Base-by-base conservation (phyloP, 2,888 invertebrate genomes). In the Pseudococcus jackbeardsleyi region DNA sequence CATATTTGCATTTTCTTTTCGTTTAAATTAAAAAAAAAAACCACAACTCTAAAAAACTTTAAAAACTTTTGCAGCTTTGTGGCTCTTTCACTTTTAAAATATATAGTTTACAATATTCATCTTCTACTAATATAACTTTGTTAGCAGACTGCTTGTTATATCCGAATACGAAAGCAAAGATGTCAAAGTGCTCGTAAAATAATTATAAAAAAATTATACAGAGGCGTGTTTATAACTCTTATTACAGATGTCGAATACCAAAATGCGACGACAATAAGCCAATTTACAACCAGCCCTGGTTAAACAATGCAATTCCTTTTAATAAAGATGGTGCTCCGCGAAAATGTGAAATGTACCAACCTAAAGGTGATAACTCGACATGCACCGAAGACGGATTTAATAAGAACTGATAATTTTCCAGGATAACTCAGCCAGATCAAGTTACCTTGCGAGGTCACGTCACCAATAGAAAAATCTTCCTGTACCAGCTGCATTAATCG, bases 171-270 rank as follows among this genome's bases (percentile, higher is more conserved):
- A 33, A 11, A 72, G 26, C 26, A 3, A 33, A 33, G 15, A 33
- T 72, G 68, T 22, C 22, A 72, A 26, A 26, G 68, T 26, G 68
- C 68, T 82, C 82, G 82, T 82, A 19, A 48, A 82, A 42, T 54
- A 54, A 79, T 72, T n/a, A 50, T 15, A 17, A 50, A 19, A 59
- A 59, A 19, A 19, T 19, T 59, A 19, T 19, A 8, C 19, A 59
- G 19, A 59, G 85, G 85, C 88, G 54, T 85, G 85, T 88, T 39
- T n/a, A 5, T 50, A 85, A 85, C 48, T 79, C 54, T 85, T 12
- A 12, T 68, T 86, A 59, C 86, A 89, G 90, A 39, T 90, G 90
- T 89, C 89, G 59, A 64, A 89, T 90, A 77, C 89, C 90, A 54
- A 89, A 85, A 26, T 90, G 90, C 88, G 90, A 90, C 22, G 0